Evolutionary conservation across 2,797 vertebrate genomes (phyloP).

Genomic region (Etheostoma nigrum): DNA sequence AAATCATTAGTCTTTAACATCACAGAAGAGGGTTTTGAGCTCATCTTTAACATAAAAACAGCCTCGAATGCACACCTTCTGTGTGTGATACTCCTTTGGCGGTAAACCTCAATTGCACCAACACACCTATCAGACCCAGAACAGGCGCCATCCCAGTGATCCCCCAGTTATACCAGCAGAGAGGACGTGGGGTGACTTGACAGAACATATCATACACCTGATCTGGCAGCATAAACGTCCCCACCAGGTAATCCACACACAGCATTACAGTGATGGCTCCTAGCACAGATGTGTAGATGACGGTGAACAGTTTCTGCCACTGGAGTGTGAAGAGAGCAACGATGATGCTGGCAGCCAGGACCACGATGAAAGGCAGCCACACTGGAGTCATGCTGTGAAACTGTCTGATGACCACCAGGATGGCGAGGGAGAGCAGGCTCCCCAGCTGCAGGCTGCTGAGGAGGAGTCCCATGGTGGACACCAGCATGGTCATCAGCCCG

Average conservation of each 20-base stretch:
- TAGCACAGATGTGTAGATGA: slow-evolving; percentile 86
- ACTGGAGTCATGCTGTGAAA: slow-evolving; percentile 82
- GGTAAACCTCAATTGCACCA: slow-evolving; percentile 90
- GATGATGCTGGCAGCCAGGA: slow-evolving; percentile 81
- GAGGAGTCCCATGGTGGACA: slow-evolving; percentile 88
- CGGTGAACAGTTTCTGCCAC: slow-evolving; percentile 88
- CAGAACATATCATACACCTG: slow-evolving; percentile 82
- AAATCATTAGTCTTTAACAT: background rate
- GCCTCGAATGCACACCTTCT: slow-evolving; percentile 76
- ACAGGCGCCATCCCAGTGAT: slow-evolving; percentile 85
- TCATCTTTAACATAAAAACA: slow-evolving; percentile 2
- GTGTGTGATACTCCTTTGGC: slow-evolving; percentile 83
- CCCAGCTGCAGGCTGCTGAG: slow-evolving; percentile 90
- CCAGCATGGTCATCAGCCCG: slow-evolving; percentile 88
- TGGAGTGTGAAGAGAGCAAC: slow-evolving; percentile 85
- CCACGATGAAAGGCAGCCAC: slow-evolving; percentile 85
- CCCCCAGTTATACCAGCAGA: slow-evolving; percentile 93
- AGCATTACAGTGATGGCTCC: slow-evolving; percentile 84
- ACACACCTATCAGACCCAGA: slow-evolving; percentile 81
- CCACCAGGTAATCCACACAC: slow-evolving; percentile 88
- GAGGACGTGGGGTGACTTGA: slow-evolving; percentile 67
- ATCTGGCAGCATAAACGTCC: slow-evolving; percentile 80
- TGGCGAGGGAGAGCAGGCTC: slow-evolving; percentile 81
- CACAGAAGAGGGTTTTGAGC: slow-evolving; percentile 1
- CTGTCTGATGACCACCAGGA: slow-evolving; percentile 83